These are phyloP conservation scores for Thalassarche chlororhynchos DNA, from an alignment of 2,113 vertebrate genomes.

Conservation along the genomic window DNA sequence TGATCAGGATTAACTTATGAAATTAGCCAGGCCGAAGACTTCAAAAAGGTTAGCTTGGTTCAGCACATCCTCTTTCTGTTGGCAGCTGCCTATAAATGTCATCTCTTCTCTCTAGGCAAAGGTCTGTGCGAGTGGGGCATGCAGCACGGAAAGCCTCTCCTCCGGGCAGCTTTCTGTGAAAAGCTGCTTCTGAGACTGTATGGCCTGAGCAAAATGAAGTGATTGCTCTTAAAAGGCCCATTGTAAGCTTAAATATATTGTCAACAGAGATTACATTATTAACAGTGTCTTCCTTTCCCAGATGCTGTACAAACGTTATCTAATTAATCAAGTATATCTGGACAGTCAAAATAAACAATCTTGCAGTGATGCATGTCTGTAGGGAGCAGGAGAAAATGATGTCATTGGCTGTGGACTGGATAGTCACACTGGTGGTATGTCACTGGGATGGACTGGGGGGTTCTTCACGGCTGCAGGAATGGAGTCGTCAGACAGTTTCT, in stretches of 20 bases:
- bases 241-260: background rate
- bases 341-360: background rate
- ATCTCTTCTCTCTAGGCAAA: background rate
- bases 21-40: background rate
- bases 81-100: background rate
- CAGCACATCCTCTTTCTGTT: background rate
- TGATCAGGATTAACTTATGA: background rate
- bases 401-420: background rate
- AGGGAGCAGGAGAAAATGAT: background rate
- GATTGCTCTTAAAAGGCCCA: background rate
- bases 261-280: background rate
- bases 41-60: background rate
- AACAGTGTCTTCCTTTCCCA: background rate
- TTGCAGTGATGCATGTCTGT: background rate
- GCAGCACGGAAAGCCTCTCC: background rate
- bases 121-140: background rate
- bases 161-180: background rate
- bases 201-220: background rate
- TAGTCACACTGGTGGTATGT: rapidly evolving
- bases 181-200: background rate
- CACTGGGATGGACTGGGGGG: rapidly evolving
- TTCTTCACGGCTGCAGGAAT: background rate
- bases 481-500: background rate
- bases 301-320: background rate
- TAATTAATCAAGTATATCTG: background rate